Base-by-base conservation (phyloP, 2,113 vertebrate genomes). In the Perca fluviatilis region DNA sequence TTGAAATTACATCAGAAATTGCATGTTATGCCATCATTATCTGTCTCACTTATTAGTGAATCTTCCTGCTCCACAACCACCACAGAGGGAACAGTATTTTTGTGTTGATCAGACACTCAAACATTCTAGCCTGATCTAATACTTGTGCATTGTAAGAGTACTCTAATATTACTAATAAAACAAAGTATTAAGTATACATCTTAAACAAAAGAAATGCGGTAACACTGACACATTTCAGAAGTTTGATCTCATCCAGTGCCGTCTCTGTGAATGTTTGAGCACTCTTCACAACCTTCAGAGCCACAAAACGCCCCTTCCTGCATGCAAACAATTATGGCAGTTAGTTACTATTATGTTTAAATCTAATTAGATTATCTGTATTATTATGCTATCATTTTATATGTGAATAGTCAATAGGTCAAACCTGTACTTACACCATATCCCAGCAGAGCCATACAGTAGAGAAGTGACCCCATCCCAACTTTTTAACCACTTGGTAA, bases 241-340 rank as follows among this genome's bases (percentile, higher is more conserved):
- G 94, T 86, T 95, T 95, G 93, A 98, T 97, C 92, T 98, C 97
- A 88, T 98, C 97, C 90, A 97, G 89, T 4, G 97, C 97, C 2
- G 96, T 97, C 92, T 97, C 97, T 0, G 96, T 96, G 90, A 96
- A 98, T 6, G 95, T 96, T 1, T 93, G 88, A 0, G 96, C 97
- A 0, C 97, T 98, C 91, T 96, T 97, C 91, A 97, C 97, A 89
- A 98, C 96, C 91, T 97, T 97, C 87, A 97, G 94, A 60, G 97
- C 95, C 86, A 95, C 93, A 80, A 94, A 95, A 46, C 69, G 82
- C 14, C 84, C 79, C 25, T 72, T 86, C 95, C 94, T 95, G 88
- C 69, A 77, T 53, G 75, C 33, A 89, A 53, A 87, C 30, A 74
- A 66, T 54, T n/a, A 74, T 61, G 23, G 23, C 21, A 51, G 68